phyloP scores from a whole-genome alignment of 2,113 vertebrate species.

The Cynoglossus semilaevis region DNA sequence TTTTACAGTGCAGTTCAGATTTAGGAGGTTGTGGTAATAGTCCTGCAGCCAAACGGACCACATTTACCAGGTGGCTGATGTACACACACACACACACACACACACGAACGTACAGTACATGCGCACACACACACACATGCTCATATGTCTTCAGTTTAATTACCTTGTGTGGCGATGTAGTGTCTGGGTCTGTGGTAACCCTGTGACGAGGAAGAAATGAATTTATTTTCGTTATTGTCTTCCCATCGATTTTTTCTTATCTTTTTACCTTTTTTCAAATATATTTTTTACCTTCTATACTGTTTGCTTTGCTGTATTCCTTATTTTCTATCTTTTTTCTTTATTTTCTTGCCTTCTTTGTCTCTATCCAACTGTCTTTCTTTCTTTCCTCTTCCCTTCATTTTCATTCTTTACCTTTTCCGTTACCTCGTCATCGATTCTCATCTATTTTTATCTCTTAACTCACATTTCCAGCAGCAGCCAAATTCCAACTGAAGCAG shows the following conservation, averaged over 20 bases:
- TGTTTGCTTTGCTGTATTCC: background rate
- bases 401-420: background rate
- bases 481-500: conserved; percentile 28
- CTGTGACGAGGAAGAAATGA: conserved; percentile 53
- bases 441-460: too few relatives aligned
- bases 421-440: background rate
- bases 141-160: conserved; percentile 40
- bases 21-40: conserved; percentile 62
- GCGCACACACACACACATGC: conserved; percentile 8
- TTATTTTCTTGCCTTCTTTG: background rate
- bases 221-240: background rate
- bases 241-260: background rate
- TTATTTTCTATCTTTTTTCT: background rate
- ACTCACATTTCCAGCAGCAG: conserved; percentile 29
- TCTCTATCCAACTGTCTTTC: background rate
- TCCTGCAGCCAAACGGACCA: conserved; percentile 38
- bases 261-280: too few relatives aligned
- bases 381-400: too few relatives aligned
- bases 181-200: conserved; percentile 72
- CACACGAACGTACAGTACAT: conserved; percentile 2
- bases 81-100: conserved; percentile 20
- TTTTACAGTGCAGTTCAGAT: conserved; percentile 57
- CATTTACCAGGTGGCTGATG: conserved; percentile 42
- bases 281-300: background rate
- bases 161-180: conserved; percentile 75